Evolutionary conservation across 1,140 invertebrate species (phyloP).

Genomic region (Chironomus tepperi): DNA sequence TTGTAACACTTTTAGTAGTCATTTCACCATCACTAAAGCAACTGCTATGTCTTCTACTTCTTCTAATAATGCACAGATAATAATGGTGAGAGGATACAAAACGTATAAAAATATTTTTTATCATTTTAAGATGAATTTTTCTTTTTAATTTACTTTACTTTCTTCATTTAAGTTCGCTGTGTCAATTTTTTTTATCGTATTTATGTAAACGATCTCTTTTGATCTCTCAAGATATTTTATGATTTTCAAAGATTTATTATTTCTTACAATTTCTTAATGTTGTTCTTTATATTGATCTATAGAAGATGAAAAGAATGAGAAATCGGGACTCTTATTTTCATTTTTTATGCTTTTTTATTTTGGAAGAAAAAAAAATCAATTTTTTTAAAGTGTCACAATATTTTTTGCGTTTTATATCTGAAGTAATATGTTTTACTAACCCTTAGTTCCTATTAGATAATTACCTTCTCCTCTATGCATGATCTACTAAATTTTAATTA

Average conservation of each 20-base stretch:
- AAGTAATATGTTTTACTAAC: neutral
- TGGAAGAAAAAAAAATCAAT: no score
- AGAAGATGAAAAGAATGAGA: no score
- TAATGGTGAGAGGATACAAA: slow-evolving; percentile 25
- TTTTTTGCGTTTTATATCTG: slow-evolving; percentile 14
- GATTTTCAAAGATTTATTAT: no score
- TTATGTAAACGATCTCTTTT: no score
- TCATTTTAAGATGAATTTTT: neutral
- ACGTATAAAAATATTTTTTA: slow-evolving; percentile 12
- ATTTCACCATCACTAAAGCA: slow-evolving; percentile 3
- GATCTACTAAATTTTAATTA: neutral
- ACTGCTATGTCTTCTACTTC: slow-evolving; percentile 16
- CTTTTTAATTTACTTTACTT: neutral
- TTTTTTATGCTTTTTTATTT: no score
- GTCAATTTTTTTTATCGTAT: neutral
- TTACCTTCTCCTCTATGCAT: neutral
- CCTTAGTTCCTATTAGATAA: no score
- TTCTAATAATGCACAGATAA: slow-evolving; percentile 15
- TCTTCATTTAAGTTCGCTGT: neutral
- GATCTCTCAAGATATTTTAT: no score
- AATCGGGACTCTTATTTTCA: no score
- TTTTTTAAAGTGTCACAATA: neutral
- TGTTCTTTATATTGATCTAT: no score
- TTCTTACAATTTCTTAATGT: no score
- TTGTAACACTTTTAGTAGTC: slow-evolving; percentile 19